Evolutionary conservation across 2,888 invertebrate species (phyloP), one percentile per base, ranked within the genome.

Genomic region (Smittia sp.): DNA sequence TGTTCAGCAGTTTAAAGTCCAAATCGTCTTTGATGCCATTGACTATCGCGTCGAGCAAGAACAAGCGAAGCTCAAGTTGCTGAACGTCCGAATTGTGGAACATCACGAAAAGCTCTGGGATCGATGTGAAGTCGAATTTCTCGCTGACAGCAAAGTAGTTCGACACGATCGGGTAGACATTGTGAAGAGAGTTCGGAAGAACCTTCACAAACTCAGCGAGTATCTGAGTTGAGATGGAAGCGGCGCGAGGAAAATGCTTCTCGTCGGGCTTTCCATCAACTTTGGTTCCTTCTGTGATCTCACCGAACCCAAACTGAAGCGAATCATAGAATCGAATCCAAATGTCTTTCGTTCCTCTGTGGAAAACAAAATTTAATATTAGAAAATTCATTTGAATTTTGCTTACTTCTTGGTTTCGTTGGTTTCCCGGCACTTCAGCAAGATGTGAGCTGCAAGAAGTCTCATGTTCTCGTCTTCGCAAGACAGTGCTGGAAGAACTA

Each of bases 41-140:
- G 15, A 85, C 83, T 38, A 96, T 85, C 7, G 94, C 82, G 77
- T 90, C 86, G 9, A 96, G 82, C 39, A 95, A 89, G 89, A 96
- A 97, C 25, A 85, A 82, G 62, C 92, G 85, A 77, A 93, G 89
- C 0, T 86, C 85, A 20, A 86, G 85, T 76, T 90, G 87, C 76
- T 90, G 87, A 0, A 92, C 84, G 74, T 92, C 90, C 9, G 89
- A 86, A 75, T 92, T 93, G 79, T 93, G 90, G 79, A 96, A 90
- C 41, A 96, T 86, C 70, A 90, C 89, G 75, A 93, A 88, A 78
- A 96, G 90, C 79, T 96, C 96, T 0, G 96, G 96, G n/a, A 96
- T 89, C 1, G 88, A 86, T 13, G 87, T 85, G 15, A 95, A 83
- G 79, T 94, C 89, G 15, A 95, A 85, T 7, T 86, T 85, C 11